Conservation (phyloP, 2,113 vertebrate genomes). For the Pogonocichla stellata region DNA sequence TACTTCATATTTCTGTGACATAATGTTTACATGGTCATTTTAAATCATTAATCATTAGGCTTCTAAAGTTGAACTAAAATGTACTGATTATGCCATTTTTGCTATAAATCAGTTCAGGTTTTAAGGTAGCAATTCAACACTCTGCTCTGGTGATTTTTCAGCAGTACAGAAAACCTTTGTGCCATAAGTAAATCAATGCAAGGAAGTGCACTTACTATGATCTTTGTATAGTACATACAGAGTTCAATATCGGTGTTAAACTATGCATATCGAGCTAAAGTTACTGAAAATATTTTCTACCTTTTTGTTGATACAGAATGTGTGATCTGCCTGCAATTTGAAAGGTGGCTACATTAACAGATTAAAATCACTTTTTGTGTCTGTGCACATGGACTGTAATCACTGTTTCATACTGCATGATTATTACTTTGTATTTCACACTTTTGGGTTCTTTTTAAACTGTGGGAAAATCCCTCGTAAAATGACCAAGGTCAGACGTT, state of each 20-base stretch:
- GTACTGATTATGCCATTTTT: background rate
- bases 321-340: conserved; percentile 16
- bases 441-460: background rate
- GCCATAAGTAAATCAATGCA: conserved; percentile 41
- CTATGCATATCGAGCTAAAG: conserved; percentile 37
- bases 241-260: conserved; percentile 52
- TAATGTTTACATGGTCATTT: background rate
- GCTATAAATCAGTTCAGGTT: background rate
- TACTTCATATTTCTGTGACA: background rate
- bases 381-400: background rate
- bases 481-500: background rate
- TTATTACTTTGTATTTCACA: background rate
- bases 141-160: background rate
- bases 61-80: background rate
- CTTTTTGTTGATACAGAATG: background rate
- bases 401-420: background rate
- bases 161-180: conserved; percentile 34
- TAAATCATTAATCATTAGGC: background rate
- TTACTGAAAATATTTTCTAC: conserved; percentile 52
- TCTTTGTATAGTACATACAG: conserved; percentile 47
- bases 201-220: conserved; percentile 62
- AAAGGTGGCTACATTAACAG: conserved; percentile 8
- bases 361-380: conserved; percentile 47
- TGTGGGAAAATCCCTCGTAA: background rate
- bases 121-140: background rate